These are phyloP conservation scores for Pangasius krempfi DNA, from an alignment of 2,797 vertebrate genomes.

Conservation along the genomic window DNA sequence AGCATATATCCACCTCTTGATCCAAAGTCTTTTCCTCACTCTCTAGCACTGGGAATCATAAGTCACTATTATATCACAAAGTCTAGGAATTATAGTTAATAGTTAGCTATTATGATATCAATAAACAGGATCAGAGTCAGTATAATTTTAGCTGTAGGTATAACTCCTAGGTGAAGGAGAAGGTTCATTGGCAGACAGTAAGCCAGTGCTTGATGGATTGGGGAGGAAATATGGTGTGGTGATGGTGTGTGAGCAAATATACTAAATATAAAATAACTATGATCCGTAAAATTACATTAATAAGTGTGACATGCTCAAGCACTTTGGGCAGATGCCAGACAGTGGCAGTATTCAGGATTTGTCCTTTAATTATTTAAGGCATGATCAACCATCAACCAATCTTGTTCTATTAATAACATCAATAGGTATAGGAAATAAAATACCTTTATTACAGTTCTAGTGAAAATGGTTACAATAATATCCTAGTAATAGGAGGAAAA, in stretches of 20 bases:
- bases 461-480: not conserved
- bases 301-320: not conserved
- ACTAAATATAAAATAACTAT: not conserved
- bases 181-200: not conserved
- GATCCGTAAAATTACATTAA: not conserved
- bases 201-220: not conserved
- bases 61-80: not conserved
- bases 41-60: not conserved
- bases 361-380: not conserved
- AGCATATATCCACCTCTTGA: not conserved
- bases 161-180: not conserved
- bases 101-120: not conserved
- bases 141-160: not conserved
- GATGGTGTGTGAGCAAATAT: not conserved
- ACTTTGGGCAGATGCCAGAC: not conserved
- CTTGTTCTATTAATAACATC: not conserved
- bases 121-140: not conserved
- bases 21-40: not conserved
- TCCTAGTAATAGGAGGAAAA: no score
- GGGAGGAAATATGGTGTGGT: not conserved
- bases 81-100: not conserved
- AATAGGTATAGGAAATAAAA: not conserved
- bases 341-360: not conserved
- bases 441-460: not conserved
- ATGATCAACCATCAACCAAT: not conserved